These are phyloP conservation scores for Brevimyrus niger DNA, from an alignment of 2,113 vertebrate species.

Conservation along the genomic window DNA sequence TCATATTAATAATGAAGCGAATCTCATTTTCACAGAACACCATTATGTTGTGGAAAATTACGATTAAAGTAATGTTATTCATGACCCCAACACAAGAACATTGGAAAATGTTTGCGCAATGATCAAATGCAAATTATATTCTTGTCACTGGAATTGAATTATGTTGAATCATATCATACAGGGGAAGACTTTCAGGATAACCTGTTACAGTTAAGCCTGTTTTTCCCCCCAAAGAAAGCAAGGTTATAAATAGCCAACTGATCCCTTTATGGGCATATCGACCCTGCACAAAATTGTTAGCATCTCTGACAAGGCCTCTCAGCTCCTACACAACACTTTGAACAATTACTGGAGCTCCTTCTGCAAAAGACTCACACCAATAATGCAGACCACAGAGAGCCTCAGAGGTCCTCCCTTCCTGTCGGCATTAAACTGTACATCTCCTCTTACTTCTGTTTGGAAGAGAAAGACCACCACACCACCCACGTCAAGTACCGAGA, in stretches of 20 bases:
- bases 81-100: not conserved
- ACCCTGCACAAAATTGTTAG: not conserved
- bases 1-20: not conserved
- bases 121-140: not conserved
- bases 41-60: not conserved
- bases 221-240: not conserved
- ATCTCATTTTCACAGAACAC: not conserved
- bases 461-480: not conserved
- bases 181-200: not conserved
- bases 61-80: not conserved
- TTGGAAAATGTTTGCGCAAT: not conserved
- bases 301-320: not conserved
- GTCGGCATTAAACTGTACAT: not conserved
- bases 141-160: not conserved
- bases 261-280: not conserved
- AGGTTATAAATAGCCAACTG: not conserved
- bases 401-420: not conserved
- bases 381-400: not conserved
- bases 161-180: not conserved
- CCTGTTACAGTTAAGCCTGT: not conserved
- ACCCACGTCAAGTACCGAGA: not conserved
- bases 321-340: not conserved
- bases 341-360: not conserved
- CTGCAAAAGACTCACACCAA: not conserved
- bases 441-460: not conserved